Evolutionary conservation across 2,113 vertebrate species (phyloP).

Genomic region (Pluvianellus socialis): DNA sequence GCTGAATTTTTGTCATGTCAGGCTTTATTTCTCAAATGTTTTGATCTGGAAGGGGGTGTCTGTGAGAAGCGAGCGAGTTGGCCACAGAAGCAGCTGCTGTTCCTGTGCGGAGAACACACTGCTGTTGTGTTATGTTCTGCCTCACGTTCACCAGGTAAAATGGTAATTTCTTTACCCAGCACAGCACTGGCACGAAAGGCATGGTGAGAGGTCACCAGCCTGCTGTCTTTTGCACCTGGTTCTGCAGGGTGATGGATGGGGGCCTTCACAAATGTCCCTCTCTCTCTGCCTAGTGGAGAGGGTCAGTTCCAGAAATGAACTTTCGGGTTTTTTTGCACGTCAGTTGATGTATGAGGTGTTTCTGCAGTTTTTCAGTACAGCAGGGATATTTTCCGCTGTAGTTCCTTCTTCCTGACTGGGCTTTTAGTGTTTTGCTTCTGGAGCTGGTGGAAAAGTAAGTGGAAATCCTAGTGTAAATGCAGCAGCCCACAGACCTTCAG

Average conservation of each 20-base stretch:
- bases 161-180: not conserved
- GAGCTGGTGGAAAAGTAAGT: not conserved
- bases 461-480: slow-evolving; percentile 24
- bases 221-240: not conserved
- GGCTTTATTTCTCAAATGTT: not conserved
- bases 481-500: not conserved
- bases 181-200: not conserved
- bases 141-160: not conserved
- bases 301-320: not conserved
- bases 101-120: not conserved
- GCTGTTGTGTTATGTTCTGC: not conserved
- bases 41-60: not conserved
- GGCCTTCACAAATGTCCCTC: not conserved
- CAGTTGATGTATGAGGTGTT: not conserved
- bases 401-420: not conserved
- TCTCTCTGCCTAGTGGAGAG: not conserved
- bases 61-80: not conserved
- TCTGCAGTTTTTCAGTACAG: not conserved
- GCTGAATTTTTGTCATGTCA: not conserved
- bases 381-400: not conserved
- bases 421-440: not conserved
- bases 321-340: not conserved
- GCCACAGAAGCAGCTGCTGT: not conserved
- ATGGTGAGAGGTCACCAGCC: not conserved
- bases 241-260: not conserved